A percentile compares a stretch with the other conserved stretches of the same genome.
phyloP scores from a whole-genome alignment of 35 echinoderm and acorn worm genomes.

The Lytechinus pictus region DNA sequence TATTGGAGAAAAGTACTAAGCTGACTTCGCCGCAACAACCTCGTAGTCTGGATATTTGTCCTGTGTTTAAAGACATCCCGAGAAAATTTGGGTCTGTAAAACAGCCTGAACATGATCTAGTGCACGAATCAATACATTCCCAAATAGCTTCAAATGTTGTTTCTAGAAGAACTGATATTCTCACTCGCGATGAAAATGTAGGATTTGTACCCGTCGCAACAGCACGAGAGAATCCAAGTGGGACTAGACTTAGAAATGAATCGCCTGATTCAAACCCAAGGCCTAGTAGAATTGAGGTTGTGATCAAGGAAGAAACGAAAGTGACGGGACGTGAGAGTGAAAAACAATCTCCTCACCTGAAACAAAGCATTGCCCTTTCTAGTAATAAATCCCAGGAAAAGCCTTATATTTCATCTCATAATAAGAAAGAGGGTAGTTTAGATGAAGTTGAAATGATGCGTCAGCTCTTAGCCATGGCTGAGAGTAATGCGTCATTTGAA shows the following conservation, averaged over 20 bases:
- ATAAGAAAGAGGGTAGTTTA: slow-evolving; percentile 43
- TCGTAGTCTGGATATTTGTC: background rate
- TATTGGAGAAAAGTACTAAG: background rate
- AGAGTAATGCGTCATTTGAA: background rate
- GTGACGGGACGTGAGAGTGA: background rate
- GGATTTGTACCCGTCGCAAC: slow-evolving; percentile 26
- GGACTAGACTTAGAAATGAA: background rate
- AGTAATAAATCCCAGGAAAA: background rate
- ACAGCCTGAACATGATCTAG: slow-evolving; percentile 22
- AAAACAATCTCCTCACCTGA: background rate
- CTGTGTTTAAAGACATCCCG: background rate
- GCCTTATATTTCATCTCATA: slow-evolving; percentile 14
- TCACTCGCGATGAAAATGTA: background rate
- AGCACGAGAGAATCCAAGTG: background rate
- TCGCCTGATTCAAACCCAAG: background rate
- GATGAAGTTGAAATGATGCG: slow-evolving; percentile 91
- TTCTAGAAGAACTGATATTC: background rate
- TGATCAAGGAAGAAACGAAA: background rate
- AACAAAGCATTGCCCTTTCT: background rate
- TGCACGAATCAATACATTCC: background rate
- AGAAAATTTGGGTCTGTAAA: slow-evolving; percentile 29
- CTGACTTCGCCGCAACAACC: background rate
- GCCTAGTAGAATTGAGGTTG: background rate
- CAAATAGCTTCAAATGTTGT: background rate
- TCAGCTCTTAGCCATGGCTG: slow-evolving; percentile 86